Conservation (phyloP, 2,888 invertebrate species). For the Tryphoninae sp. region DNA sequence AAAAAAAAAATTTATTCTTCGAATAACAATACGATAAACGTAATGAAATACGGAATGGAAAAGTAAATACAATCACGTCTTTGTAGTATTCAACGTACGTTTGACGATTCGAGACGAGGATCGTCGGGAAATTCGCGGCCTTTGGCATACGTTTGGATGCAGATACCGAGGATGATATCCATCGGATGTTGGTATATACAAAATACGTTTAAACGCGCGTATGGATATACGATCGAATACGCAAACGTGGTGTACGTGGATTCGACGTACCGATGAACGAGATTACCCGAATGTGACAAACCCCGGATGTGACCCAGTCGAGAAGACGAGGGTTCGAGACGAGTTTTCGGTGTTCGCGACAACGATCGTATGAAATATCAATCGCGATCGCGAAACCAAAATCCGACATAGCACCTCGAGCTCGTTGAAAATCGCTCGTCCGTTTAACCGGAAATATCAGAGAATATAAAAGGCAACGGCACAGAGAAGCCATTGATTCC, state of each 20-base stretch:
- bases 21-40: constrained; percentile 25
- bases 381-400: neutral
- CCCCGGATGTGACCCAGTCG: constrained; percentile 69
- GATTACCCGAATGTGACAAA: constrained; percentile 59
- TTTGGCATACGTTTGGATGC: constrained; percentile 79
- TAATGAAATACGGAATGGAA: constrained; percentile 22
- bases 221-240: constrained; percentile 38
- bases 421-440: neutral
- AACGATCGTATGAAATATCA: constrained; percentile 32
- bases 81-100: constrained; percentile 61
- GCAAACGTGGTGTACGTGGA: constrained; percentile 60
- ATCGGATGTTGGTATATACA: constrained; percentile 42
- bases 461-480: constrained; percentile 65
- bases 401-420: neutral
- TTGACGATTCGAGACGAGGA: constrained; percentile 61
- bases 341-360: neutral
- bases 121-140: constrained; percentile 74
- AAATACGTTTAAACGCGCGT: constrained; percentile 20
- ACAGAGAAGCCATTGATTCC: constrained; percentile 67
- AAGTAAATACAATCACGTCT: constrained; percentile 51
- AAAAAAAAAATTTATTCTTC: constrained; percentile 48
- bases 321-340: constrained; percentile 66
- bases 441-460: constrained; percentile 48
- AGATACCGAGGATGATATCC: constrained; percentile 62
- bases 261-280: constrained; percentile 63